Evolutionary conservation across 2,113 vertebrate species (phyloP), one percentile per base, ranked within the genome.

Genomic region (Perognathus longimembris): DNA sequence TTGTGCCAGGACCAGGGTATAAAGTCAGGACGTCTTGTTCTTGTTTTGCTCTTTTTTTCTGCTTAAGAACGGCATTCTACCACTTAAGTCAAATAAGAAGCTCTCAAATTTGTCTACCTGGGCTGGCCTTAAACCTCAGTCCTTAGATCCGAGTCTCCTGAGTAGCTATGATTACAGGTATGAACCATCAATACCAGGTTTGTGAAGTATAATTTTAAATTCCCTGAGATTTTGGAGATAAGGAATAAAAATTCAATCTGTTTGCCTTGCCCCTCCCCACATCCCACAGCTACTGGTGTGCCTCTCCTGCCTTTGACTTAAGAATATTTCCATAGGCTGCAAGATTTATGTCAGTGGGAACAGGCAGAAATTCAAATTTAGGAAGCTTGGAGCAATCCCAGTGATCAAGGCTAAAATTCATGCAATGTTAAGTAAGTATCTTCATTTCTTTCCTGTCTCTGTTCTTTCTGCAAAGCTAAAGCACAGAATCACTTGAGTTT

Each of bases 181-280:
- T 54, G 50, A 54, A 15, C 50, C 50, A 54, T 15, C 50, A 17
- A 14, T 54, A 54, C 15, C 50, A 17, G 50, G 50, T 54, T 54
- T 54, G 50, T 32, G 9, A 88, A 90, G 22, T 30, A 84, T 5
- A 81, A 30, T 57, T 82, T 86, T 79, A 75, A 93, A 54, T 66
- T 76, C 28, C 4, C 64, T 38, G 40, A 38, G 36, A 54, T 78
- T 70, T 50, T 26, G 11, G 11, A 70, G 75, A 73, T 85, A 8
- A 54, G 88, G 63, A 67, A 17, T 36, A 67, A 88, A n/a, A 93
- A 85, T 75, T 80, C 32, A 88, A 93, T 88, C 59, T 85, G 9
- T 64, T 90, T 86, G 15, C 11, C 59, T 20, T 38, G 9, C 38
- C 80, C 66, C 2, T 3, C 11, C 21, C 38, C 11, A 12, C 38